Base-by-base conservation (phyloP, 1,140 invertebrate species). In the Drosophila subobscura region DNA sequence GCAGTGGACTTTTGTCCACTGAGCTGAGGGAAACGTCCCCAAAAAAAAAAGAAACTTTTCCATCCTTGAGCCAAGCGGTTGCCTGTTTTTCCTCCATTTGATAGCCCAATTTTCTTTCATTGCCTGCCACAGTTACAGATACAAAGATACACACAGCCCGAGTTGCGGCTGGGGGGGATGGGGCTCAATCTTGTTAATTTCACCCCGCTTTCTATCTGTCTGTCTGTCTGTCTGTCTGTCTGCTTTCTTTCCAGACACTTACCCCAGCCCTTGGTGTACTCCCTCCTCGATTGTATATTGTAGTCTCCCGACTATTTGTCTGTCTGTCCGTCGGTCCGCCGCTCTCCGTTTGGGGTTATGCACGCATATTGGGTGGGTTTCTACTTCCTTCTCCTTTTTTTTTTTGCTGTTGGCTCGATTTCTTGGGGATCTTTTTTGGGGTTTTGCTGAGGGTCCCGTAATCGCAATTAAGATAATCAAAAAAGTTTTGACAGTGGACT, bases 391-490 rank as follows among this genome's bases (percentile, higher is more conserved):
- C 33, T 37, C 10, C 33, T 65, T 53, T 22, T 20, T 46, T 25
- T 33, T 1, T n/a, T 65, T 44, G 29, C n/a, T 10, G n/a, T 4
- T 5, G 23, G 20, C 33, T 37, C 33, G 33, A 2, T 37, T 27
- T 37, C 33, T 37, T 12, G 33, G 10, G 10, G 10, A 10, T 37
- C 40, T 64, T 47, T n/a, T 16, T 40, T 25, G 45, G 51, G 27
- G 14, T 41, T 55, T 4, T 14, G 22, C 6, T 29, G 37, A 16
- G 6, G 50, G 29, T 78, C 47, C 81, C 57, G 74, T 88, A 88
- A 88, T 88, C 83, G 83, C 83, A 88, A 88, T 88, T 88, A 88
- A 88, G 83, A 88, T 88, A 88, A 88, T 88, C 83, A 88, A 88
- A 88, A 85, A 88, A 88, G 83, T 88, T 88, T 88, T 88, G 83